phyloP scores from a whole-genome alignment of 2,113 vertebrate species.

The Lipotes vexillifer region DNA sequence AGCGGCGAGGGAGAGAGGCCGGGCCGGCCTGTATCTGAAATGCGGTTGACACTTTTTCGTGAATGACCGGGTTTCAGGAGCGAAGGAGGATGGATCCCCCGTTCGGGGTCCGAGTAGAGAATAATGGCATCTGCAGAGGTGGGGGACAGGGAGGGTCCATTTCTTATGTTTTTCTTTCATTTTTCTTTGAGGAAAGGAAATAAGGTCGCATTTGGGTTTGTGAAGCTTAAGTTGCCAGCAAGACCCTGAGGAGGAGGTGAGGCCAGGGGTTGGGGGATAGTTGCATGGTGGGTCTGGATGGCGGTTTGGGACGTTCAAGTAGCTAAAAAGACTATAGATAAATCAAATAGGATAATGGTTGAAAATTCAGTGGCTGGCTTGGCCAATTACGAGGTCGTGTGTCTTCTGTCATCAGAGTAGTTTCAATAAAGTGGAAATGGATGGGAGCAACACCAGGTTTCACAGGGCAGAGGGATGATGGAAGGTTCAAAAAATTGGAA shows the following conservation, averaged over 20 bases:
- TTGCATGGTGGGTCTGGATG: neutral
- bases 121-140: neutral
- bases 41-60: accelerated
- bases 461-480: neutral
- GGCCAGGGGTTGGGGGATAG: too few species aligned
- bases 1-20: too few species aligned
- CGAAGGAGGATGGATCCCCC: neutral
- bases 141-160: neutral
- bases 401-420: neutral
- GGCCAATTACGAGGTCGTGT: neutral
- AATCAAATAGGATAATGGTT: neutral
- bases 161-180: neutral
- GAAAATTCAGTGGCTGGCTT: neutral
- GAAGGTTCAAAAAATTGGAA: neutral
- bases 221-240: too few species aligned
- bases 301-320: neutral
- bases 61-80: neutral
- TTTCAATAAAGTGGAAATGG: neutral
- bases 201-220: too few species aligned
- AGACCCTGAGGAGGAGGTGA: neutral
- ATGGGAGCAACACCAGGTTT: neutral
- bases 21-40: neutral
- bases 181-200: neutral
- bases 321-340: neutral
- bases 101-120: accelerated